phyloP scores from a whole-genome alignment of 2,113 vertebrate species.

The rabbit (Oryctolagus cuniculus) region DNA sequence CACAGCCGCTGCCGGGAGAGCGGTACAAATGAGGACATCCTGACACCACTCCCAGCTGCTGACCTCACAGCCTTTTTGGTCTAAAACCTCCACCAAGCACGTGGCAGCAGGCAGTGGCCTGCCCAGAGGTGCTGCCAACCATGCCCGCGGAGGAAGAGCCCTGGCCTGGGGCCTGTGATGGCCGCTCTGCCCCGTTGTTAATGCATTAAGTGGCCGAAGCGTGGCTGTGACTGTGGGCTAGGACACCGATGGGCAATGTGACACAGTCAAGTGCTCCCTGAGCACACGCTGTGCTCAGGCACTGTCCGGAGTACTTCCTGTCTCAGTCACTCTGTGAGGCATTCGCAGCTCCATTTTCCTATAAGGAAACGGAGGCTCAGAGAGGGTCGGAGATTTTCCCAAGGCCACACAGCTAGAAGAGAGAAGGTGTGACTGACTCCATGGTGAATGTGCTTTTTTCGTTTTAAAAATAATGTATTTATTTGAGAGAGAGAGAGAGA shows the following conservation, averaged over 20 bases:
- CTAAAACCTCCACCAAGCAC: not conserved
- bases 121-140: not conserved
- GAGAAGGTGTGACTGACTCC: not conserved
- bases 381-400: not conserved
- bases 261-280: not conserved
- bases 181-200: not conserved
- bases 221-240: not conserved
- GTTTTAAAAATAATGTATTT: no score
- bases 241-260: not conserved
- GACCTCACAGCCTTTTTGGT: not conserved
- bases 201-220: not conserved
- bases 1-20: not conserved
- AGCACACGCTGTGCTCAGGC: not conserved
- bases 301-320: not conserved
- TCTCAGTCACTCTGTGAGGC: not conserved
- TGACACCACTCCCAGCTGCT: not conserved
- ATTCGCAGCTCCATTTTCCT: not conserved
- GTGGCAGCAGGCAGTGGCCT: not conserved
- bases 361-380: constrained; percentile 18
- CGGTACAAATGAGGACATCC: not conserved
- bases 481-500: no score
- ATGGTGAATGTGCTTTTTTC: not conserved
- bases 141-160: not conserved
- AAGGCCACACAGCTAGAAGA: not conserved
- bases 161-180: not conserved